Evolutionary conservation across 2,113 vertebrate species (phyloP), one percentile per base, ranked within the genome.

Genomic region (Apeltes quadracus): DNA sequence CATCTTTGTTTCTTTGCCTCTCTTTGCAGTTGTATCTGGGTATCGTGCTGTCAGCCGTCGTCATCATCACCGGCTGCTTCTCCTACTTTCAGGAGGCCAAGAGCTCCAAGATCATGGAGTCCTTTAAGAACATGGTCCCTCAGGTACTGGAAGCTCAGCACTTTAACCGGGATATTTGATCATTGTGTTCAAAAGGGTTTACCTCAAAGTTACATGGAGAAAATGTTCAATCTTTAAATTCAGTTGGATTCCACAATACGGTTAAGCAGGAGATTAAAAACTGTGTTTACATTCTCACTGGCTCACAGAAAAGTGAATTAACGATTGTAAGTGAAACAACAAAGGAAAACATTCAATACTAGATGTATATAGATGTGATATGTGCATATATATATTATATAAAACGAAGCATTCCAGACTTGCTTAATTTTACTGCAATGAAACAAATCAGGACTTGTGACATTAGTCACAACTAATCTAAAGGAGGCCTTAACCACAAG

Each of bases 81-180:
- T 97, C 96, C 85, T 96, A 96, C 90, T 96, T 97, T 89, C 96
- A 97, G 79, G 96, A 97, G 68, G 95, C 96, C 23, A 97, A 97
- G 90, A 97, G 96, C 88, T 97, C 96, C 59, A 96, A 96, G 89
- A 97, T 97, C 91, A 97, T 97, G 96, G 96, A 97, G 79, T 96
- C 95, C 69, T 97, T 97, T 82, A 97, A 96, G 91, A 97, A 97
- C 92, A 97, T 97, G 96, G 96, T 97, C 51, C 96, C 96, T 36
- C 96, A 97, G 95, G 96, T 96, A 83, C 62, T 11, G 6, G 12
- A 70, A 6, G 11, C 13, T 32, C 15, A 3, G 0, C 41, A 27
- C 7, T 29, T 61, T 48, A 41, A 22, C 2, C 20, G 64, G 50
- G 51, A 43, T 6, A 6, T 2, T 46, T 11, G 34, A 22, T 32